A percentile compares a stretch with the other conserved stretches of the same genome.
Evolutionary conservation across 2,888 invertebrate genomes (phyloP).

Genomic region (Drosophila flavopinicola): DNA sequence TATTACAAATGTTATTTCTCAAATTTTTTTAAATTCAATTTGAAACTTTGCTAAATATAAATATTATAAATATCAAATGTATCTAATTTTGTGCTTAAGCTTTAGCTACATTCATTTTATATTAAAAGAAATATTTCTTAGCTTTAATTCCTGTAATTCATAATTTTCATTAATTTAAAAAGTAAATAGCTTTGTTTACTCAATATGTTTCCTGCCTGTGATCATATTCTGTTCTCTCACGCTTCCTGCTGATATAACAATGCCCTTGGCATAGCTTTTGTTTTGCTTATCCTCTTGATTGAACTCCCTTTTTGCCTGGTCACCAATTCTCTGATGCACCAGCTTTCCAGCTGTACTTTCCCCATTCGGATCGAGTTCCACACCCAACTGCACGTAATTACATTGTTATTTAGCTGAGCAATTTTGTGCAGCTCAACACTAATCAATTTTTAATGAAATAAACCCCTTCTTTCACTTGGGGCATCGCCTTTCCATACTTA

Average conservation of each 20-base stretch:
- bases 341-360: neutral
- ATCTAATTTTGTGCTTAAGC: too few relatives aligned
- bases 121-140: too few relatives aligned
- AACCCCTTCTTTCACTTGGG: constrained; percentile 42
- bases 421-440: constrained; percentile 47
- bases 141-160: too few relatives aligned
- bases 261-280: neutral
- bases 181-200: neutral
- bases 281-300: neutral
- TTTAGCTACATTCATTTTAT: too few relatives aligned
- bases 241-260: constrained; percentile 15
- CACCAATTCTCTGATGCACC: constrained; percentile 4
- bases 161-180: too few relatives aligned
- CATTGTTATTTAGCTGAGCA: constrained; percentile 53
- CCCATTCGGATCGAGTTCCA: neutral
- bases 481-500: constrained; percentile 54
- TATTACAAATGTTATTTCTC: too few relatives aligned
- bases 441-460: constrained; percentile 74
- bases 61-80: too few relatives aligned
- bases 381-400: constrained; percentile 31
- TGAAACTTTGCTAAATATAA: too few relatives aligned
- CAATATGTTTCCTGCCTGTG: constrained; percentile 5
- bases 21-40: too few relatives aligned
- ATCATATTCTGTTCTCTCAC: neutral
- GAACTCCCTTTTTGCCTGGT: constrained; percentile 3